Conservation (phyloP, 35 echinoderm and acorn worm genomes). For the Heliocidaris erythrogramma region DNA sequence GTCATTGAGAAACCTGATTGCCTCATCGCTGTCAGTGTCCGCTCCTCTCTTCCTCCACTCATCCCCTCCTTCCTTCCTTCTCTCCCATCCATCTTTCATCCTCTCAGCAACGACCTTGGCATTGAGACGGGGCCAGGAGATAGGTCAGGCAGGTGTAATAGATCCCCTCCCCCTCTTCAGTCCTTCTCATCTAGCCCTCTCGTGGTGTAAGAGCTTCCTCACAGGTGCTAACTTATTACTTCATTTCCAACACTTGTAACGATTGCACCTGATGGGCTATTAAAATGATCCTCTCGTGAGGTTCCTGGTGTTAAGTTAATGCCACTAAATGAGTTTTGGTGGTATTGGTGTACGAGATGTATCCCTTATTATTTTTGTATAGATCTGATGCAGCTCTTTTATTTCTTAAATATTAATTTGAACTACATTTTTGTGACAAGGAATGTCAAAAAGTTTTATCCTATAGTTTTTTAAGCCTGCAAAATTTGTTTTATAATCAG, state of each 20-base stretch:
- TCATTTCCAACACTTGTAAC: neutral
- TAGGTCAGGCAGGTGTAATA: slow-evolving; percentile 16
- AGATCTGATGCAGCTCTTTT: neutral
- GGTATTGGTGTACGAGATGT: neutral
- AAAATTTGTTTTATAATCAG: no score
- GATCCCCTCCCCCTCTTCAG: slow-evolving; percentile 9
- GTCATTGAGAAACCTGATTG: neutral
- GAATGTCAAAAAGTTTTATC: neutral
- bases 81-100: neutral
- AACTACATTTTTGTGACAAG: neutral
- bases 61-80: neutral
- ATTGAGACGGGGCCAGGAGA: neutral
- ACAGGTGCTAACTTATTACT: neutral
- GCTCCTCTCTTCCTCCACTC: neutral
- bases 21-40: neutral
- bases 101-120: neutral
- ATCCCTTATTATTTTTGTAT: neutral
- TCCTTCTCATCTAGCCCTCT: neutral
- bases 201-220: neutral
- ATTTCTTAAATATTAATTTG: neutral
- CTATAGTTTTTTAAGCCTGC: no score
- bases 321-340: neutral
- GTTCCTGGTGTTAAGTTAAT: neutral
- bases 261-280: slow-evolving; percentile 3
- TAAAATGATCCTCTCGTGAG: neutral